Conservation (phyloP, 2,888 invertebrate species). For the Salpingus planirostris region DNA sequence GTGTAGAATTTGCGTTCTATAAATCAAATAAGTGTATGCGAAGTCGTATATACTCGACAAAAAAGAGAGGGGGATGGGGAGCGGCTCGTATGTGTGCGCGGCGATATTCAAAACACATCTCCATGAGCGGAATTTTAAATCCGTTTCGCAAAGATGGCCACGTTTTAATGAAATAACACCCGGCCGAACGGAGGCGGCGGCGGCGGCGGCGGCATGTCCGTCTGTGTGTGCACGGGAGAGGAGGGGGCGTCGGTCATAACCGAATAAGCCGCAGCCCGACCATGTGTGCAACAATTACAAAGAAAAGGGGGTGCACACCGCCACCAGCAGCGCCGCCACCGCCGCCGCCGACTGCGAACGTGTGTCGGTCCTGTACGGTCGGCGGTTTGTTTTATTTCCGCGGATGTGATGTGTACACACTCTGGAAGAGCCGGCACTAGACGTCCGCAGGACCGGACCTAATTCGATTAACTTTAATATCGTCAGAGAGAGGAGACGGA, state of each 20-base stretch:
- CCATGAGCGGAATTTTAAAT: conserved; percentile 40
- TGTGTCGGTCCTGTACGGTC: conserved; percentile 15
- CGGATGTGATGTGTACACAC: no score
- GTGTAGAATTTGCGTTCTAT: conserved; percentile 25
- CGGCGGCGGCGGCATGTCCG: conserved; percentile 22
- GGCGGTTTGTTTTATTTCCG: conserved; percentile 21
- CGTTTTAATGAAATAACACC: conserved; percentile 37
- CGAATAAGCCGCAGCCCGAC: conserved; percentile 31
- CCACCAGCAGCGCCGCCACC: no score
- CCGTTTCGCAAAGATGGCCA: conserved; percentile 40
- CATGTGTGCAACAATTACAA: conserved; percentile 30
- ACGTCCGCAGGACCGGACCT: no score
- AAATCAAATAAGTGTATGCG: conserved; percentile 41
- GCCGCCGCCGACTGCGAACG: no score
- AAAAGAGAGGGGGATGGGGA: no score
- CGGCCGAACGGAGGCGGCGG: conserved; percentile 20
- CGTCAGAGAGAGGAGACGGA: no score
- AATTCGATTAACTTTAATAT: no score
- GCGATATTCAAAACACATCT: conserved; percentile 39
- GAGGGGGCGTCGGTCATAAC: conserved; percentile 25
- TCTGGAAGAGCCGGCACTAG: no score
- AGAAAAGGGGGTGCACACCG: conserved; percentile 28
- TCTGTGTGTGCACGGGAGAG: no score
- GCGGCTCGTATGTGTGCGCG: conserved; percentile 17
- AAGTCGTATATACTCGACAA: conserved; percentile 35